Conservation (phyloP, 2,888 invertebrate species). For the Drosophila neotestacea region DNA sequence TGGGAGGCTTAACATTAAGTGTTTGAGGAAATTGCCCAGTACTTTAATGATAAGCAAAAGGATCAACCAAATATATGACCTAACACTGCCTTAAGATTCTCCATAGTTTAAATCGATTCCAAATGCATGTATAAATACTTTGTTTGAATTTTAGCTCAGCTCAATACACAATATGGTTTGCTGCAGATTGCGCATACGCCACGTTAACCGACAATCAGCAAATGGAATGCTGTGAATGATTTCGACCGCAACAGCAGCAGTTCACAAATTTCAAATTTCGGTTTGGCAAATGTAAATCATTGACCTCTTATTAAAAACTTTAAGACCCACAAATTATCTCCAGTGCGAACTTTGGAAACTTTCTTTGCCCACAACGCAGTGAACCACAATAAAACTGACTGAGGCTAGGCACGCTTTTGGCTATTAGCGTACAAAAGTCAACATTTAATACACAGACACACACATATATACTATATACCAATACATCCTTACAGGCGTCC, state of each 20-base stretch:
- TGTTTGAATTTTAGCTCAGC: background rate
- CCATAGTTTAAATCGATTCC: conserved; percentile 3
- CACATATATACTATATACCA: conserved; percentile 11
- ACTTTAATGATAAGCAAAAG: conserved; percentile 55
- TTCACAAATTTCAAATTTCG: conserved; percentile 32
- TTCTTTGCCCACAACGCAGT: conserved; percentile 31
- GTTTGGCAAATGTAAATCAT: conserved; percentile 70
- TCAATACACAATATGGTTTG: background rate
- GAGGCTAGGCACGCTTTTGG: conserved; percentile 55
- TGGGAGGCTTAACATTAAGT: conserved; percentile 45
- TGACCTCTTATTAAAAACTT: conserved; percentile 81
- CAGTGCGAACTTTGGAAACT: conserved; percentile 69
- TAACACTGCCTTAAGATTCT: conserved; percentile 1
- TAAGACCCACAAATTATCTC: conserved; percentile 74
- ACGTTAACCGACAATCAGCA: conserved; percentile 29
- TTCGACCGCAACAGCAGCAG: conserved; percentile 24
- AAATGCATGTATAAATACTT: background rate
- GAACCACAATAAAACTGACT: conserved; percentile 61
- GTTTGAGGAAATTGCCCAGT: conserved; percentile 48
- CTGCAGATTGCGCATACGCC: conserved; percentile 29
- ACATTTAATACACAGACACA: conserved; percentile 54
- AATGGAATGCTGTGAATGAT: conserved; percentile 18
- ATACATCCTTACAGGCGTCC: conserved; percentile 22
- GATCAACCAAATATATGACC: conserved; percentile 30
- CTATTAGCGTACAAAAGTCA: conserved; percentile 79